Conservation (phyloP, 2,113 vertebrate species). For the Oreochromis tanganicae region DNA sequence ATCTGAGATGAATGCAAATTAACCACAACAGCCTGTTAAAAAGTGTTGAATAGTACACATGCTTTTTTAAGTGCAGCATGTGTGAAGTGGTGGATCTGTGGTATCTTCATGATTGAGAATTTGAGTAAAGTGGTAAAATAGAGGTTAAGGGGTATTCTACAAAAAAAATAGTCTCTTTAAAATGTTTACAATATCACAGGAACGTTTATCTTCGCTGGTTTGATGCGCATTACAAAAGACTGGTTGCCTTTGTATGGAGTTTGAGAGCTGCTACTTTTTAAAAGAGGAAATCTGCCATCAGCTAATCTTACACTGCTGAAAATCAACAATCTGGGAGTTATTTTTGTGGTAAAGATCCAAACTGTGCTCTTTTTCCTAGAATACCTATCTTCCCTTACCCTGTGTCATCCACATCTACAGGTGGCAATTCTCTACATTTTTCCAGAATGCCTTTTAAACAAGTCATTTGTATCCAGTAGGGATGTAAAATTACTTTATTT, state of each 20-base stretch:
- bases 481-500: not conserved
- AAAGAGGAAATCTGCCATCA: conserved; percentile 11
- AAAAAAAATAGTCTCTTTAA: conserved; percentile 2
- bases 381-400: not conserved
- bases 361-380: not conserved
- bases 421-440: not conserved
- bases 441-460: not conserved
- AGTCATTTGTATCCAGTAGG: not conserved
- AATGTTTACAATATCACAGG: conserved; percentile 52
- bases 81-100: not conserved
- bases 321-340: not conserved
- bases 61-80: not conserved
- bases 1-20: not conserved
- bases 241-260: conserved; percentile 45
- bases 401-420: not conserved
- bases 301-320: not conserved
- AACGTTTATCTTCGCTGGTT: conserved; percentile 11
- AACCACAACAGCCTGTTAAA: not conserved
- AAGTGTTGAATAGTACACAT: not conserved
- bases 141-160: not conserved
- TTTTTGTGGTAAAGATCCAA: not conserved
- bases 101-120: not conserved
- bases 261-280: not conserved
- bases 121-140: not conserved
- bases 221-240: not conserved